Evolutionary conservation across 2,888 invertebrate species (phyloP).

Genomic region (Apodemia duryi): DNA sequence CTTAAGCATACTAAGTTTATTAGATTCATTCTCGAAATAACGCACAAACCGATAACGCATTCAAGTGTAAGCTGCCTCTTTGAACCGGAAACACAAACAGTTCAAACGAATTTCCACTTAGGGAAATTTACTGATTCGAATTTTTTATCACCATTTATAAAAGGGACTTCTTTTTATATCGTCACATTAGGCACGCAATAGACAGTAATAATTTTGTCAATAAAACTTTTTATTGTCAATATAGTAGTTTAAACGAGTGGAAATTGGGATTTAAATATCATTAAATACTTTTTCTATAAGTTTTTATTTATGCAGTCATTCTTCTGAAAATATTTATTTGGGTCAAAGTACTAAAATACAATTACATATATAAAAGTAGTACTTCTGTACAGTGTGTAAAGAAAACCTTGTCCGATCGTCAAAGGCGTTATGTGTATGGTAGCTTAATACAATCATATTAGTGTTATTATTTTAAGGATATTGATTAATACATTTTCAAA

Average conservation of each 20-base stretch:
- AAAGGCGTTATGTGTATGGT: no score
- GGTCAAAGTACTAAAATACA: no score
- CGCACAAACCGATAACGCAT: background rate
- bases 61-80: background rate
- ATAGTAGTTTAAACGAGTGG: background rate
- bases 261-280: background rate
- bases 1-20: background rate
- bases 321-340: no score
- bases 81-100: slow-evolving; percentile 15
- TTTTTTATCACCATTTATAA: slow-evolving; percentile 19
- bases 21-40: background rate
- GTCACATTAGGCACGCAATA: slow-evolving; percentile 19
- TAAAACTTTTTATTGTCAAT: slow-evolving; percentile 13
- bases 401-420: no score
- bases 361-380: no score
- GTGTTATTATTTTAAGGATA: no score
- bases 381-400: no score
- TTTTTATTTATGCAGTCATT: no score
- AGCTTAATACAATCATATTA: no score
- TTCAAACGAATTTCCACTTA: slow-evolving; percentile 20
- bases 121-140: slow-evolving; percentile 20
- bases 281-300: background rate
- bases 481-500: no score
- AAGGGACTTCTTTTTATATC: slow-evolving; percentile 21
- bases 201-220: slow-evolving; percentile 20